Percentiles rank a stretch among this genome's conserved stretches.
These are phyloP conservation scores for Rhopalosiphum nymphaeae DNA, from an alignment of 2,888 invertebrate species.

Conservation along the genomic window DNA sequence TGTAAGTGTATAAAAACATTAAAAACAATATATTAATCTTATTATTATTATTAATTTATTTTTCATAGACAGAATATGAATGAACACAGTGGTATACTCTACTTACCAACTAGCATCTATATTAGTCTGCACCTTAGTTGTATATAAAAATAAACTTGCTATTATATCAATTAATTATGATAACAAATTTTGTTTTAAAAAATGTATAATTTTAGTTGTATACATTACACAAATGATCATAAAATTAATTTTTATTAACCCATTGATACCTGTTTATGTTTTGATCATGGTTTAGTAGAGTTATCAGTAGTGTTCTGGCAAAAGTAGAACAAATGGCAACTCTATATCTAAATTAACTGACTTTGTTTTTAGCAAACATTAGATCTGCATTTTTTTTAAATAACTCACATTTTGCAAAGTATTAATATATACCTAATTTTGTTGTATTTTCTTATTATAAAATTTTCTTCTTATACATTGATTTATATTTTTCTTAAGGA, in stretches of 20 bases:
- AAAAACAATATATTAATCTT: background rate
- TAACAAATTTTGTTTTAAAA: background rate
- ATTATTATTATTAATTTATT: background rate
- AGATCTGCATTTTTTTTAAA: too few relatives aligned
- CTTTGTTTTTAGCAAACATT: background rate
- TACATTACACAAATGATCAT: background rate
- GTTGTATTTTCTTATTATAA: background rate
- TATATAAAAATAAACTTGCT: background rate
- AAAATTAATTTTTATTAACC: background rate
- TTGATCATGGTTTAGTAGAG: background rate
- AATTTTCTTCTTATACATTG: background rate
- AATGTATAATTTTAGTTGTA: conserved; percentile 3
- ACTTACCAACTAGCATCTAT: background rate
- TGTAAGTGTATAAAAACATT: background rate
- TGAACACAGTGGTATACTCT: background rate
- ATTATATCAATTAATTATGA: background rate
- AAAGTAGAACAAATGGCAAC: background rate
- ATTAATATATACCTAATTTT: background rate
- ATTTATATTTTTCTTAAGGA: conserved; percentile 29
- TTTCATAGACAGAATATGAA: background rate
- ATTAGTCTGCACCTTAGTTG: background rate
- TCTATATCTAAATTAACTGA: background rate
- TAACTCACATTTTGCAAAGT: background rate
- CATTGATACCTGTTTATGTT: background rate
- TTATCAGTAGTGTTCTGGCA: background rate